phyloP scores from a whole-genome alignment of 2,888 invertebrate genomes.

The Microplitis manilae region DNA sequence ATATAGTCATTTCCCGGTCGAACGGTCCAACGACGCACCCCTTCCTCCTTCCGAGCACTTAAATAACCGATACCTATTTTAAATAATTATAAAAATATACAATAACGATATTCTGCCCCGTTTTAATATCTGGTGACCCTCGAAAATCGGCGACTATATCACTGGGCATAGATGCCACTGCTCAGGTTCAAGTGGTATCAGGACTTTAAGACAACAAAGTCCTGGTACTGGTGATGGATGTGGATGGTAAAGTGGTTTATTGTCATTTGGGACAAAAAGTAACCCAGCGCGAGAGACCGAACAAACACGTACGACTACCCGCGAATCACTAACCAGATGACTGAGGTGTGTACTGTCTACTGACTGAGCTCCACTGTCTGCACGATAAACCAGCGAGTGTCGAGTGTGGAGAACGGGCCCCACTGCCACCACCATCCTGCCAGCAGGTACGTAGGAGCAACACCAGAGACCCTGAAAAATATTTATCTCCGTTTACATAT shows the following conservation, averaged over 20 bases:
- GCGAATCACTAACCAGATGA: constrained; percentile 60
- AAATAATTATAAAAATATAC: background rate
- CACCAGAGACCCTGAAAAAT: constrained; percentile 22
- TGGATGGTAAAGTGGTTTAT: background rate
- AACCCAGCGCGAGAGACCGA: constrained; percentile 11
- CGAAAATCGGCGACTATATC: no score
- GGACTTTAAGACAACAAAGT: no score
- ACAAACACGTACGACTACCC: constrained; percentile 32
- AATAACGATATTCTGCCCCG: background rate
- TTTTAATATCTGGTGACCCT: no score
- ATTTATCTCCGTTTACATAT: background rate
- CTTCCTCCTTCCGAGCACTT: constrained; percentile 32
- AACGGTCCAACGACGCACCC: constrained; percentile 44
- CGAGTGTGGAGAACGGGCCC: constrained; percentile 47
- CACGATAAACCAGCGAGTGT: constrained; percentile 62
- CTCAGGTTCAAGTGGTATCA: background rate
- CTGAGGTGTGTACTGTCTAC: constrained; percentile 62
- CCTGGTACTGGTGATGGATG: background rate
- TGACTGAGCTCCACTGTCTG: constrained; percentile 66
- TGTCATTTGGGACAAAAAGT: constrained; percentile 23
- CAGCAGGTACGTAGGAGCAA: constrained; percentile 28
- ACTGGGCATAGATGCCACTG: background rate
- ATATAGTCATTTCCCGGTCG: constrained; percentile 82
- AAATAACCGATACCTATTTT: background rate
- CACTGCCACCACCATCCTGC: constrained; percentile 45